Evolutionary conservation across 2,113 vertebrate genomes (phyloP).

Genomic region (Mus spicilegus): DNA sequence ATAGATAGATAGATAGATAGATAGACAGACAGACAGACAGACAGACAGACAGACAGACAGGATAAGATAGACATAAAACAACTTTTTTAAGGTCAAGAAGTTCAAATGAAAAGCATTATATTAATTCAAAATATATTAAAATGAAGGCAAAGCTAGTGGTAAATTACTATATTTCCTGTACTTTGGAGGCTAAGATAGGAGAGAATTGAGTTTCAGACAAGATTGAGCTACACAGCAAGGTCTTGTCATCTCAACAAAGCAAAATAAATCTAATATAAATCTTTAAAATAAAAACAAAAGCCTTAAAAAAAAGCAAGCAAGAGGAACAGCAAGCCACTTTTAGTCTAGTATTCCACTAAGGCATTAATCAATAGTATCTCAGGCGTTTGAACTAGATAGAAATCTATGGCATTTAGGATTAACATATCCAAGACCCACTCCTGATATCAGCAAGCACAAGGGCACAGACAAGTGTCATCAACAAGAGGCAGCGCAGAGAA

Average conservation of each 20-base stretch:
- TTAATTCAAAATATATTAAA: constrained; percentile 35
- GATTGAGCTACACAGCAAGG: background rate
- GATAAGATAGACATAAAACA: background rate
- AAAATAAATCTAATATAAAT: background rate
- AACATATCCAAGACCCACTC: background rate
- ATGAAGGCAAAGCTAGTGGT: background rate
- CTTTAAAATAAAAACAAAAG: background rate
- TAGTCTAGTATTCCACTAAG: background rate
- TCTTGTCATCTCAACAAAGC: background rate
- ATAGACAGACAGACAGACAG: background rate
- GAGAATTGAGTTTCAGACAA: background rate
- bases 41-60: background rate
- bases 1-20: background rate
- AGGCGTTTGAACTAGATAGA: background rate
- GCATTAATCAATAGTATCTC: background rate
- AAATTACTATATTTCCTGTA: background rate
- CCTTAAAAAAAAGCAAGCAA: background rate
- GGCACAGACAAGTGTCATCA: background rate
- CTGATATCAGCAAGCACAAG: background rate
- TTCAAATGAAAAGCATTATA: constrained; percentile 3
- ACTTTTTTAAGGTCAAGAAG: background rate
- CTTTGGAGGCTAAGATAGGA: background rate
- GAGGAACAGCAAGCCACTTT: background rate
- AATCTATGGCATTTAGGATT: background rate
- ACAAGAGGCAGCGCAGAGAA: background rate